Base-by-base conservation (phyloP, 2,797 vertebrate genomes). In the Anabacerthia variegaticeps region DNA sequence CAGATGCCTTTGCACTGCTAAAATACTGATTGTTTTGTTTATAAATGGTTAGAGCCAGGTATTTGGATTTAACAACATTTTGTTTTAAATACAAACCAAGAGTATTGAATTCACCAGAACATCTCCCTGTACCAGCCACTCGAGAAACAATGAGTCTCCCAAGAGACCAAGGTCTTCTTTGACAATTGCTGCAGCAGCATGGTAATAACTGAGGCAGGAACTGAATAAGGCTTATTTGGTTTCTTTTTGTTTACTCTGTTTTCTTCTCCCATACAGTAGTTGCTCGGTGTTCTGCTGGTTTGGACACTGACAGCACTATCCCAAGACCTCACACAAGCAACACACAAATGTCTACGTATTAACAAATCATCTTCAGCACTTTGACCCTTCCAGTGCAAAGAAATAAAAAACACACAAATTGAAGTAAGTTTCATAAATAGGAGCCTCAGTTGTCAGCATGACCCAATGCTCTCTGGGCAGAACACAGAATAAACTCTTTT, bases 81-180 rank as follows among this genome's bases (percentile, higher is more conserved):
- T 7, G 22, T 69, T 87, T 76, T 34, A 44, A 76, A 79, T 75
- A 67, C 22, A 55, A 79, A 73, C 34, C 27, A 54, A 22, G 49
- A 74, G 44, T 26, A 76, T 2, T 61, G 63, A 75, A 91, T 46
- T 84, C 51, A 44, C 32, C 48, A 56, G 28, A 55, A 4, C 32
- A 78, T 52, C 77, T 84, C 69, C 55, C 62, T 34, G 74, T 88
- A 95, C 83, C 85, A 94, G 77, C 63, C 74, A 82, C 65, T 63
- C 1, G 1, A 83, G 72, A 79, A 95, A 92, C 87, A 96, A 78
- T 32, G 15, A 62, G 28, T 36, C 15, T 79, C 78, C 61, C 51
- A 48, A 88, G 73, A 88, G 37, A 89, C 44, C 41, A 61, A 86
- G 67, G 71, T 65, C 68, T 39, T 71, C 26, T 51, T 21, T 85